Conservation (phyloP, 2,113 vertebrate genomes). For the Pachyramphus minor region DNA sequence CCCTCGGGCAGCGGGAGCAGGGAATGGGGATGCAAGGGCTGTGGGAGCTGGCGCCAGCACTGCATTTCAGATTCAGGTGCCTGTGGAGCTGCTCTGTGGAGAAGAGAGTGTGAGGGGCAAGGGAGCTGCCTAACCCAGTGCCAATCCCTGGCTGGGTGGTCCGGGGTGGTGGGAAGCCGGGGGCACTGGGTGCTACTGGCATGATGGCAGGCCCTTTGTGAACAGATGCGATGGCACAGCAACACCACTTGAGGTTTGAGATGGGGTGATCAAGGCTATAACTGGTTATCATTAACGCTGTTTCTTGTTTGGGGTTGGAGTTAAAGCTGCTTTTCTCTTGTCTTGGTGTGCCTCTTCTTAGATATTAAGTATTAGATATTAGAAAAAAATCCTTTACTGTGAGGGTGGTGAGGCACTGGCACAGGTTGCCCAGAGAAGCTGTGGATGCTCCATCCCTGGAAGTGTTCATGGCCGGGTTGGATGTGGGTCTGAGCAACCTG, state of each 20-base stretch:
- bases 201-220: not conserved
- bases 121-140: not conserved
- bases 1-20: not conserved
- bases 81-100: too few species aligned
- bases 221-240: fast-evolving
- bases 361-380: not conserved
- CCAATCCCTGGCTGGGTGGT: fast-evolving
- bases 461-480: not conserved
- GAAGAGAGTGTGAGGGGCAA: not conserved
- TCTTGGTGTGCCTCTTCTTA: not conserved
- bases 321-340: not conserved
- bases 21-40: too few species aligned
- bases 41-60: not conserved
- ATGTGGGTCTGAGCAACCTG: not conserved
- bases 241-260: not conserved
- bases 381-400: not conserved
- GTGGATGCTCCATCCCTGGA: not conserved
- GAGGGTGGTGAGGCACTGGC: not conserved
- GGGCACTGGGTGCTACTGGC: not conserved
- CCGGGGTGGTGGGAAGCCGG: too few species aligned
- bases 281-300: too few species aligned
- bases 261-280: too few species aligned
- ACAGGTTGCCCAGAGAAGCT: not conserved
- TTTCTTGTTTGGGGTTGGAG: not conserved
- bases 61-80: fast-evolving